These are phyloP conservation scores for Andrena fulva DNA, from an alignment of 2,888 invertebrate species.

Conservation along the genomic window DNA sequence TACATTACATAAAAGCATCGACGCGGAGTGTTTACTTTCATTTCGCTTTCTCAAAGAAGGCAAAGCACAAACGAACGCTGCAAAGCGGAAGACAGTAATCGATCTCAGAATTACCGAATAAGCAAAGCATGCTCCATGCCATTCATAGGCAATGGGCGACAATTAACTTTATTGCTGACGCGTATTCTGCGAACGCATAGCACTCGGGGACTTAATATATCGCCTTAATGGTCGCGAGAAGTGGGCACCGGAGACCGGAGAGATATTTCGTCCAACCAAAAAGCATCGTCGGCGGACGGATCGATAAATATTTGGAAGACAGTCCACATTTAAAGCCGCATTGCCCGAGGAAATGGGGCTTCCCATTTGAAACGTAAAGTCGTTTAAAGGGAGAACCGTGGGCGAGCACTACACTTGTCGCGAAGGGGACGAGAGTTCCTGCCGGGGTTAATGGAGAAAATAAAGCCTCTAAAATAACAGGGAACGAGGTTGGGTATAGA, in stretches of 20 bases:
- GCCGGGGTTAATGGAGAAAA: no score
- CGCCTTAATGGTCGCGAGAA: not conserved
- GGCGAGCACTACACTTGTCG: no score
- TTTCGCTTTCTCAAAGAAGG: not conserved
- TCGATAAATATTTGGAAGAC: constrained; percentile 46
- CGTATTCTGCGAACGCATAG: not conserved
- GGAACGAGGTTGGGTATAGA: no score
- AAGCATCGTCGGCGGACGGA: constrained; percentile 26
- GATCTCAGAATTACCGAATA: no score
- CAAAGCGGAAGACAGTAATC: no score
- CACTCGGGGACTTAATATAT: not conserved
- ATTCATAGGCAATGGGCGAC: not conserved
- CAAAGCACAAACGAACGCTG: not conserved
- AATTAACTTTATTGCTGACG: not conserved
- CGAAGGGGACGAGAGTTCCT: no score
- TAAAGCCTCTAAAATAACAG: no score
- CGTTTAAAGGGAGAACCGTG: no score
- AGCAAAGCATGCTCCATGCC: no score
- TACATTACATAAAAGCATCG: not conserved
- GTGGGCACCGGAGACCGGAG: not conserved
- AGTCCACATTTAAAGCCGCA: constrained; percentile 19
- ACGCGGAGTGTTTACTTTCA: not conserved
- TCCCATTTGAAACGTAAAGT: not conserved
- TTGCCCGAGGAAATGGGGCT: constrained; percentile 20
- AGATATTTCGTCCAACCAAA: constrained; percentile 6